Base-by-base conservation (phyloP, 1,140 invertebrate species). In the Charaxes varanes region DNA sequence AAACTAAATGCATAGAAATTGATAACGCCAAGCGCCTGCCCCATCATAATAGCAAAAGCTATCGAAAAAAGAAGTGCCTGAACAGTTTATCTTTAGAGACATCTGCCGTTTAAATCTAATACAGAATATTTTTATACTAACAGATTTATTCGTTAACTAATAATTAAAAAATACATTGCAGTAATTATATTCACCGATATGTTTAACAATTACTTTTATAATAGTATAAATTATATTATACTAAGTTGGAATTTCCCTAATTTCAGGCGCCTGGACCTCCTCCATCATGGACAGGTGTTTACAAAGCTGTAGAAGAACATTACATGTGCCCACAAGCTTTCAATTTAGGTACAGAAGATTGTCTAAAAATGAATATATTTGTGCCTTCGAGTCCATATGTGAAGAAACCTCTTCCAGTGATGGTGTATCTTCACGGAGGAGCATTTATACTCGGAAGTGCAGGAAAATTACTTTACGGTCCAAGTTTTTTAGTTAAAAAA, bases 351-450 rank as follows among this genome's bases (percentile, higher is more conserved):
- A 19, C 52, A 8, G 79, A 83, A 61, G 72, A 85, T 35, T 83
- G 80, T 32, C 43, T 83, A 2, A 72, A 61, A 45, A 53, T 77
- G 12, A 84, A 78, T 41, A 62, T 84, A 0, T 78, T 76, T 17
- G 70, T 74, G 14, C 80, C 79, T 13, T 49, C 55, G 7, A 36
- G 37, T n/a, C 23, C 18, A 19, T 41, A 41, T 15, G 33, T 63
- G 45, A 61, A 47, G 55, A 53, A 55, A 44, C 58, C 69, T 1
- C 38, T 81, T 2, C 77, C 89, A 6, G 89, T 91, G 0, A 87
- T 92, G 85, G 85, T 92, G 2, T 91, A 73, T 53, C 85, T 92
- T 11, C 89, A 91, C 48, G 88, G 88, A 7, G 90, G 90, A 42
- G 86, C 74, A 4, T 92, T 90, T 62, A 71, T 85, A 2, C 7